Conservation (phyloP, 2,888 invertebrate species). For the Trileptium ribeirensis region DNA sequence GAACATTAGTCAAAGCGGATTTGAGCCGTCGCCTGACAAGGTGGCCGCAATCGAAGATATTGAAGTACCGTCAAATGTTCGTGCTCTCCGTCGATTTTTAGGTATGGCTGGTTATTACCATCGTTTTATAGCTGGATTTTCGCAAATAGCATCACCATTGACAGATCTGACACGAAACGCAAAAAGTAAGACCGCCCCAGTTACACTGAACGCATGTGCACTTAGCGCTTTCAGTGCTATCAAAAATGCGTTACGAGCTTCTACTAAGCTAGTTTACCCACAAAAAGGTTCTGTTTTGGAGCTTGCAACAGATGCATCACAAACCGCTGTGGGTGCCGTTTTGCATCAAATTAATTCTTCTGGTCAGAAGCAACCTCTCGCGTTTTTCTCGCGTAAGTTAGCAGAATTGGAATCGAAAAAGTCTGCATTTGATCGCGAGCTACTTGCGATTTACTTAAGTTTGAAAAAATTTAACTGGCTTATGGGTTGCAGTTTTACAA, state of each 20-base stretch:
- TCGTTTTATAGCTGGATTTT: slow-evolving; percentile 12
- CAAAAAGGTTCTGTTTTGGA: not conserved
- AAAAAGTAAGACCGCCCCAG: not conserved
- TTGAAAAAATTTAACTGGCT: slow-evolving; percentile 11
- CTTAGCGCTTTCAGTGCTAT: not conserved
- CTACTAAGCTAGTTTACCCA: slow-evolving; percentile 5
- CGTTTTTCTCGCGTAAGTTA: slow-evolving; percentile 11
- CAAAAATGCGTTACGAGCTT: not conserved
- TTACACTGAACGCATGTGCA: slow-evolving; percentile 2
- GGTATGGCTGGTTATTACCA: slow-evolving; percentile 11
- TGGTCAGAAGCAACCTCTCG: slow-evolving; percentile 4
- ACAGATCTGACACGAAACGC: slow-evolving; percentile 9
- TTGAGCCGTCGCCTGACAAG: not conserved
- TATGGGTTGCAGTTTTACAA: not conserved
- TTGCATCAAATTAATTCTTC: not conserved
- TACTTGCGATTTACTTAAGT: not conserved
- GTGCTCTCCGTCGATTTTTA: not conserved
- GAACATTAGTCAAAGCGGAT: not conserved
- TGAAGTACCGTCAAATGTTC: not conserved
- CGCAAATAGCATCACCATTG: slow-evolving; percentile 7
- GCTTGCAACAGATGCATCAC: slow-evolving; percentile 14
- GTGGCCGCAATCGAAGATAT: not conserved
- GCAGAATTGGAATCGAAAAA: slow-evolving; percentile 3
- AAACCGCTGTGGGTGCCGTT: slow-evolving; percentile 15
- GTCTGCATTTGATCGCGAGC: not conserved